phyloP scores from a whole-genome alignment of 2,888 invertebrate species.

The Cephus sareptanus region DNA sequence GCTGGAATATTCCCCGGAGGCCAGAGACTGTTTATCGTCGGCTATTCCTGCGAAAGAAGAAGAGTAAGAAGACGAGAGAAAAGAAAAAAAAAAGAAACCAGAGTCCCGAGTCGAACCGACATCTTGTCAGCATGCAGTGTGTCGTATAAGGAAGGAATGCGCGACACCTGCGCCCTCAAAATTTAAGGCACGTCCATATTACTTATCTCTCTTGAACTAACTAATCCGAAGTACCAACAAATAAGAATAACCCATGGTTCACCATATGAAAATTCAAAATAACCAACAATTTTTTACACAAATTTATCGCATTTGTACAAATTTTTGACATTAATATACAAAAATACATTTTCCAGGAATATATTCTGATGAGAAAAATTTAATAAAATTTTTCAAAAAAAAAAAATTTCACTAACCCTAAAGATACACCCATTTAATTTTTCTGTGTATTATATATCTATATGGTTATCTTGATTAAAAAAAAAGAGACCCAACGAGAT shows the following conservation, averaged over 20 bases:
- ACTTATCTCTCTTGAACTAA: background rate
- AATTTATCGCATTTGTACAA: too few relatives aligned
- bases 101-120: conserved; percentile 8
- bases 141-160: conserved; percentile 24
- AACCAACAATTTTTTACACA: background rate
- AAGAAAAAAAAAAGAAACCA: conserved; percentile 7
- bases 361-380: too few relatives aligned
- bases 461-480: background rate
- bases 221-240: background rate
- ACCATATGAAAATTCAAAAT: background rate
- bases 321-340: too few relatives aligned
- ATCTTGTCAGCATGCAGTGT: conserved; percentile 23
- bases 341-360: too few relatives aligned
- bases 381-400: too few relatives aligned
- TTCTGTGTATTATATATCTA: background rate
- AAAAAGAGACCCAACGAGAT: conserved; percentile 27
- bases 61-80: background rate
- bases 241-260: background rate
- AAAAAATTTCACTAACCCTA: background rate
- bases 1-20: background rate
- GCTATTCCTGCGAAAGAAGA: background rate
- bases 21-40: background rate
- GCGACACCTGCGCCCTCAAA: conserved; percentile 25
- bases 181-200: background rate
- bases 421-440: background rate